Evolutionary conservation across 1,140 invertebrate genomes (phyloP).

Genomic region (Berghia stephanieae): DNA sequence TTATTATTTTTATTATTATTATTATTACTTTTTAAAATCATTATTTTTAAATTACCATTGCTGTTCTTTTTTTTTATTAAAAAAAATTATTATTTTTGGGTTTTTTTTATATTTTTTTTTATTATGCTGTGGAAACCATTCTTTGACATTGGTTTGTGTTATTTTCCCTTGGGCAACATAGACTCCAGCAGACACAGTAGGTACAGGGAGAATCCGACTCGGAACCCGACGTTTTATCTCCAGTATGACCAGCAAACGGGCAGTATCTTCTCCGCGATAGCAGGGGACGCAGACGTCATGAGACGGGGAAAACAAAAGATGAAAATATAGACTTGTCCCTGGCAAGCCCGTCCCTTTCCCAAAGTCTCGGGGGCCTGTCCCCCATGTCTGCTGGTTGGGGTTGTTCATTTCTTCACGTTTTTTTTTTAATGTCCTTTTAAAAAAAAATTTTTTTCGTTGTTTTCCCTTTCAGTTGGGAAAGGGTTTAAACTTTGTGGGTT

Average conservation of each 20-base stretch:
- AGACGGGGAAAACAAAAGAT: slow-evolving; percentile 69
- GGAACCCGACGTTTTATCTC: slow-evolving; percentile 74
- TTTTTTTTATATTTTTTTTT: not conserved
- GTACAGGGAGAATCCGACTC: slow-evolving; percentile 81
- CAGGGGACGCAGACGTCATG: slow-evolving; percentile 76
- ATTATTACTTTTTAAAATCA: not conserved
- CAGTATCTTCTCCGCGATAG: slow-evolving; percentile 77
- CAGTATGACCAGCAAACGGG: slow-evolving; percentile 61
- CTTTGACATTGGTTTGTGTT: not conserved
- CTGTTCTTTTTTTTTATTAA: no score
- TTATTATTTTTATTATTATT: no score
- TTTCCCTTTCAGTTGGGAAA: slow-evolving; percentile 13
- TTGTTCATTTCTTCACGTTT: not conserved
- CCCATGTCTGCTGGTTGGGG: slow-evolving; percentile 48
- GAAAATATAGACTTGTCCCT: slow-evolving; percentile 55
- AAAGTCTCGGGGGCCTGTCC: slow-evolving; percentile 61
- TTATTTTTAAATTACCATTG: not conserved
- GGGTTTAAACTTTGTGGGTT: no score
- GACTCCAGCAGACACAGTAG: slow-evolving; percentile 62
- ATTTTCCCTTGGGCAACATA: slow-evolving; percentile 27
- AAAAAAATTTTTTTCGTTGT: slow-evolving; percentile 14
- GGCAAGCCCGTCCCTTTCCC: slow-evolving; percentile 62
- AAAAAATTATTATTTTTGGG: no score
- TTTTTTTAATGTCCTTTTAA: slow-evolving; percentile 20
- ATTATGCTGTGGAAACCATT: not conserved